Evolutionary conservation across 1,140 invertebrate genomes (phyloP).

Genomic region (Drosophila ohnishii): DNA sequence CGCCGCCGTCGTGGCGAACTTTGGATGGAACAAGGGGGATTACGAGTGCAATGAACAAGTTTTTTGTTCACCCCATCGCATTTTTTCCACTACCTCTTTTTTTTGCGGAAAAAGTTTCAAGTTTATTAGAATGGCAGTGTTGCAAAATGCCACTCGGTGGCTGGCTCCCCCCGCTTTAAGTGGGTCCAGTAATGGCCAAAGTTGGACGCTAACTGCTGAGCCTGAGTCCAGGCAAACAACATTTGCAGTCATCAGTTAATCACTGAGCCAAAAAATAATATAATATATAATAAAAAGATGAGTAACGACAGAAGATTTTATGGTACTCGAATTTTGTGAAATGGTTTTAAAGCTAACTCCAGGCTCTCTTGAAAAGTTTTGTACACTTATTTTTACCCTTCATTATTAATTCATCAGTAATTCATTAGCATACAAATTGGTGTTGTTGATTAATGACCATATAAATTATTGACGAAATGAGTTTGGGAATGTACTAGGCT

Average conservation of each 20-base stretch:
- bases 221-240: slow-evolving; percentile 19
- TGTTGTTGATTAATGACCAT: no score
- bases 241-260: slow-evolving; percentile 13
- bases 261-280: slow-evolving; percentile 3
- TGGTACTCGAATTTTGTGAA: no score
- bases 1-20: slow-evolving; percentile 38
- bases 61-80: slow-evolving; percentile 39
- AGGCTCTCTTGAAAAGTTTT: no score
- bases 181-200: slow-evolving; percentile 48
- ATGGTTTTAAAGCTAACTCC: no score
- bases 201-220: slow-evolving; percentile 30
- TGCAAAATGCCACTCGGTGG: slow-evolving; percentile 36
- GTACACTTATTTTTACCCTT: no score
- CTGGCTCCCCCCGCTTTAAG: not conserved
- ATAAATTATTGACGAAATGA: no score
- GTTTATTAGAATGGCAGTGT: slow-evolving; percentile 72
- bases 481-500: no score
- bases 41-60: slow-evolving; percentile 64
- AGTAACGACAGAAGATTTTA: no score
- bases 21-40: slow-evolving; percentile 18
- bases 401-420: no score
- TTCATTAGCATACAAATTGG: no score
- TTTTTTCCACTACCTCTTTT: slow-evolving; percentile 15
- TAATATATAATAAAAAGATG: no score
- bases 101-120: slow-evolving; percentile 62